Conservation (phyloP, 2,888 invertebrate genomes). For the Phymatocera aterrima region DNA sequence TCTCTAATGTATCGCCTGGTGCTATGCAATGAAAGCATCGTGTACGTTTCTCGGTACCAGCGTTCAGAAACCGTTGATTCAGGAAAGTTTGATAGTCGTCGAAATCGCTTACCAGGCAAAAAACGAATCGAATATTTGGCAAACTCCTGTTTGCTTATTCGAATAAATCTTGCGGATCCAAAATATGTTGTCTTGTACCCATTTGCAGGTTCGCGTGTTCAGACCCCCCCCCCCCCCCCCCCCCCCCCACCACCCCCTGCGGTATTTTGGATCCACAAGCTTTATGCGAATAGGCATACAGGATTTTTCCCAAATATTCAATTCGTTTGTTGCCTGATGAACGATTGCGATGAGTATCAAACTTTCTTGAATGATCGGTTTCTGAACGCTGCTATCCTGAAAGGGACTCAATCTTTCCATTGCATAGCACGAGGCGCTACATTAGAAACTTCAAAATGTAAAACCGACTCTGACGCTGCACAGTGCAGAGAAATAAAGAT, state of each 20-base stretch:
- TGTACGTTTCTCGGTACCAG: not conserved
- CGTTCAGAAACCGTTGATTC: not conserved
- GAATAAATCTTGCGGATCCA: not conserved
- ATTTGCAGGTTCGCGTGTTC: slow-evolving; percentile 10
- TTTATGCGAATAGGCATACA: not conserved
- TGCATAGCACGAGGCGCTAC: slow-evolving; percentile 11
- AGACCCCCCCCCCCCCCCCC: not conserved
- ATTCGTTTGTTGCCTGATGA: slow-evolving; percentile 8
- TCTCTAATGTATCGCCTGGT: not conserved
- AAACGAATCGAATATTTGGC: slow-evolving; percentile 1
- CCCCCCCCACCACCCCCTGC: too few relatives aligned
- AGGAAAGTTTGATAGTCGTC: not conserved
- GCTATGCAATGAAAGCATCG: slow-evolving; percentile 2
- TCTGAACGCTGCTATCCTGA: slow-evolving; percentile 3
- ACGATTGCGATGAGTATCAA: not conserved
- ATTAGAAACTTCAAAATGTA: not conserved
- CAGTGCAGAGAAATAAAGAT: slow-evolving; percentile 14
- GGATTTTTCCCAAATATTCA: slow-evolving; percentile 1
- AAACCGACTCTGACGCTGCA: slow-evolving; percentile 7
- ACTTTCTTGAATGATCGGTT: slow-evolving; percentile 14
- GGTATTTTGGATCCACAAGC: slow-evolving; percentile 5
- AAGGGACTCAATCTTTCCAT: slow-evolving; percentile 32
- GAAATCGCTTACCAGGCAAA: not conserved
- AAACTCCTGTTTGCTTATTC: not conserved
- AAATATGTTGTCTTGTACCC: slow-evolving; percentile 17